Conservation (phyloP, 1,140 invertebrate genomes). For the Bombus difficillimus region DNA sequence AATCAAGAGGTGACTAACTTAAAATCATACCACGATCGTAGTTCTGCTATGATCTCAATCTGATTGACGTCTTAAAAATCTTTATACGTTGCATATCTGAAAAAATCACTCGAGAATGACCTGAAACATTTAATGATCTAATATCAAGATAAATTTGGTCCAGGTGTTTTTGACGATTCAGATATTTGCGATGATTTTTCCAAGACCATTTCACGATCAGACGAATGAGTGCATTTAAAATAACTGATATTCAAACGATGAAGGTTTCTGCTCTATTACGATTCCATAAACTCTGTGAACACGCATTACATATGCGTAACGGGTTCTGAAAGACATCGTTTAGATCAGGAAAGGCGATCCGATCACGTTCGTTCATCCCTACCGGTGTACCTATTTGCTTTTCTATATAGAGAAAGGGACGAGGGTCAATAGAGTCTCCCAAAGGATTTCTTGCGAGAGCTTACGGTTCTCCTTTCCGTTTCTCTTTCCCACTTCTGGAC, state of each 20-base stretch:
- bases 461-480: constrained; percentile 10
- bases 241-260: background rate
- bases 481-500: constrained; percentile 6
- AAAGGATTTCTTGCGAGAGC: constrained; percentile 52
- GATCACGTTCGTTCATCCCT: constrained; percentile 17
- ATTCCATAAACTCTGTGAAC: background rate
- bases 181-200: background rate
- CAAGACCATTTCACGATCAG: background rate
- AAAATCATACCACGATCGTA: no score
- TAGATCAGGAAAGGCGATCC: constrained; percentile 13
- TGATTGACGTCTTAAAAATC: background rate
- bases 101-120: no score
- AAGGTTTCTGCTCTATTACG: background rate
- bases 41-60: no score
- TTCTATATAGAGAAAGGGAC: constrained; percentile 38
- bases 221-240: background rate
- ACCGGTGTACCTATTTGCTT: constrained; percentile 41
- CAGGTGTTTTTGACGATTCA: background rate
- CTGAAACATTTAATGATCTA: background rate
- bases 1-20: background rate
- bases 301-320: background rate
- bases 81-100: no score
- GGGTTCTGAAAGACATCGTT: constrained; percentile 9
- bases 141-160: background rate
- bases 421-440: constrained; percentile 48